Evolutionary conservation across 2,888 invertebrate genomes (phyloP), one percentile per base, ranked within the genome.

Genomic region (Chymomyza caudatula): DNA sequence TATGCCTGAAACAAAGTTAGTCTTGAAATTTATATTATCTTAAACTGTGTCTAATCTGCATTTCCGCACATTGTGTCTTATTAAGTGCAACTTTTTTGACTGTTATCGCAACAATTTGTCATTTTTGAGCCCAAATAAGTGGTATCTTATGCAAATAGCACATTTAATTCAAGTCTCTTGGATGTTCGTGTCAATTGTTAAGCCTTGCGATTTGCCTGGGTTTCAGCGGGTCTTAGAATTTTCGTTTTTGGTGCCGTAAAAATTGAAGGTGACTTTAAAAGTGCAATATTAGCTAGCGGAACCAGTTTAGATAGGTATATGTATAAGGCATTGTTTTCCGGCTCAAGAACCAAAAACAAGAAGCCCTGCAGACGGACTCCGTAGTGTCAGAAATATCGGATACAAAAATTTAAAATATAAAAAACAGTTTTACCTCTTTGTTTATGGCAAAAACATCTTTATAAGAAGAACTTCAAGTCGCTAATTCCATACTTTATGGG

Each of bases 1-100:
- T 84, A 71, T 87, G 88, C 67, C 78, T 88, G 23, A 87, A 85
- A 69, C 87, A 82, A 80, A 87, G 88, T 87, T 74, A 59, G 88
- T 87, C 4, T 44, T 44, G 2, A 44, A 44, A 44, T 44, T 44
- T 11, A 47, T 47, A 19, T 47, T 19, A 47, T 3, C 17, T 19
- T 17, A 13, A 47, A 37, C 37, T 37, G 44, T 8, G n/a, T 47
- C 5, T 47, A 47, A 47, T 8, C 17, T 1, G 1, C n/a, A 15
- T 47, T 17, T 13, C 20, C 51, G 13, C 51, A 20, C 1, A 23
- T 8, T 43, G 47, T 67, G 43, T 19, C 13, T 53, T 29, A 56
- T 49, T 68, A 60, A 69, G 59, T 69, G 53, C 6, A 47, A 53
- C 58, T 60, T 57, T 29, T 47, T 57, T 5, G n/a, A n/a, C n/a